Base-by-base conservation (phyloP, 1,140 invertebrate genomes). In the Myzus persicae region DNA sequence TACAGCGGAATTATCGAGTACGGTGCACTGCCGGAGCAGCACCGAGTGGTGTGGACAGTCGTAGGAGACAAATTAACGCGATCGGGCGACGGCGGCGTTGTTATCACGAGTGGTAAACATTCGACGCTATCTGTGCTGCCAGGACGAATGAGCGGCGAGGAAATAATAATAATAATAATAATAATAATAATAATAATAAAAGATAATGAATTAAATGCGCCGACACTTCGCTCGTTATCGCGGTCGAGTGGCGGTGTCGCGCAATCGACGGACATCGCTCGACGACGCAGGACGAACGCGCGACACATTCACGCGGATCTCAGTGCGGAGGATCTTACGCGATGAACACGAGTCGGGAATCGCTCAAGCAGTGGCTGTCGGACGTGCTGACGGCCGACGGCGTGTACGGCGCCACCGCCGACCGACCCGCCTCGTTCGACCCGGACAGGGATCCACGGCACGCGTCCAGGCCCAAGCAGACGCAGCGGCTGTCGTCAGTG, bases 281-380 rank as follows among this genome's bases (percentile, higher is more conserved):
- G 14, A 82, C 76, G 76, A 38, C 20, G 6, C 22, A 18, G 22
- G 76, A 82, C 76, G 76, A 22, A 8, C 1, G 46, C 36, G 76
- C 7, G 36, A 8, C 76, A 22, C 76, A 22, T 82, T 20, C 7
- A 20, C 36, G 26, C 40, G 40, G 8, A 31, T 2, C 24, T n/a
- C n/a, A n/a, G n/a, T n/a, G 24, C 0, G 6, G 11, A 6, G 18
- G 36, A 82, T 51, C 26, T 9, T 1, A 24, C 40, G 24, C 84
- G 40, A 82, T 92, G 90, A 67, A 42, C 38, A 82, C 42, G 8
- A 46, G 44, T 22, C 76, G 5, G 46, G 76, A 92, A 4, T 51
- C 76, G 42, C 38, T 92, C 42, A 51, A 84, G 76, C n/a, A 5
- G 31, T 92, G 91, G 91, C 24, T 92, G 46, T 92, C 91, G 18